phyloP scores from a whole-genome alignment of 2,888 invertebrate species.

The Phalera bucephala region DNA sequence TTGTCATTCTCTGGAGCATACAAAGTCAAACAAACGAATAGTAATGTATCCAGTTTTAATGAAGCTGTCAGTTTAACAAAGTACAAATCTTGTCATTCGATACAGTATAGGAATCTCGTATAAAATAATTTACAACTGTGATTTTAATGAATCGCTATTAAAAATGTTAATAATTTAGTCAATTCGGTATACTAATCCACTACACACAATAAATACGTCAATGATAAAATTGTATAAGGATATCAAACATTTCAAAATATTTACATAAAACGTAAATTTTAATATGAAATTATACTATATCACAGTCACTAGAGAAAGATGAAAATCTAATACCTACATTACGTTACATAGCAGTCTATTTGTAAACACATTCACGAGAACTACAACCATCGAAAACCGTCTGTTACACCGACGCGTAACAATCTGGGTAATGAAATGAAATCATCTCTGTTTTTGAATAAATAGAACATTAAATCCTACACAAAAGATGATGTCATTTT shows the following conservation, averaged over 20 bases:
- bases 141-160: slow-evolving; percentile 27
- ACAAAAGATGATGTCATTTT: too few species aligned
- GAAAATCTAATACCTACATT: slow-evolving; percentile 63
- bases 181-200: slow-evolving; percentile 34
- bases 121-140: slow-evolving; percentile 53
- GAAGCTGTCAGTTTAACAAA: slow-evolving; percentile 48
- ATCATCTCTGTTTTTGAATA: too few species aligned
- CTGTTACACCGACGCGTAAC: slow-evolving; percentile 42
- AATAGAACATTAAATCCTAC: too few species aligned
- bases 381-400: slow-evolving; percentile 50
- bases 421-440: not conserved
- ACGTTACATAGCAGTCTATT: slow-evolving; percentile 70
- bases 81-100: slow-evolving; percentile 46
- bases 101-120: slow-evolving; percentile 55
- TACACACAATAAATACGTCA: slow-evolving; percentile 65
- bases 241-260: slow-evolving; percentile 78
- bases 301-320: slow-evolving; percentile 80
- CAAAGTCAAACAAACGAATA: slow-evolving; percentile 35
- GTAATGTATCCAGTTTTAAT: slow-evolving; percentile 58
- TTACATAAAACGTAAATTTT: slow-evolving; percentile 66
- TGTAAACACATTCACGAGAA: slow-evolving; percentile 62
- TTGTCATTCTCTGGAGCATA: not conserved
- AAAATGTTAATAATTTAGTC: slow-evolving; percentile 37
- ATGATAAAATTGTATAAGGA: slow-evolving; percentile 78
- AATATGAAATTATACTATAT: slow-evolving; percentile 79